Evolutionary conservation across 2,888 invertebrate species (phyloP), one percentile per base, ranked within the genome.

Genomic region (Andrena hattorfiana): DNA sequence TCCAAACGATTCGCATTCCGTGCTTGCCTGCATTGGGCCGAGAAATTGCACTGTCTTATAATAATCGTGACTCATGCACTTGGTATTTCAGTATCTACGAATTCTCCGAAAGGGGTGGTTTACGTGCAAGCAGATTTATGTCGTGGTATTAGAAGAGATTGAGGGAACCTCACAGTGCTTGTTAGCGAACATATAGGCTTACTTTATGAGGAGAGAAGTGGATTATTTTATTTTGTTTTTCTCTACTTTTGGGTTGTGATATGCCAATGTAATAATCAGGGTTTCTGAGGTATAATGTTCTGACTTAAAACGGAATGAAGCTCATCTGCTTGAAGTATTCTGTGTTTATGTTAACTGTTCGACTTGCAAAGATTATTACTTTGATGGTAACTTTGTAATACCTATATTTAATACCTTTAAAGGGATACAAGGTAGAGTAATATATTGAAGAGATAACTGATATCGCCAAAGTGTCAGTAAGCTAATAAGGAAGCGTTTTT

Each of bases 41-140:
- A 66, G 83, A 62, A 54, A 83, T 73, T 83, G 67, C 23, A 70
- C 70, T 23, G 26, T 67, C 71, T 80, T 68, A 32, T 59, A 74
- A 74, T 74, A 81, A 81, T 81, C 59, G 59, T 42, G 64, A 68
- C 35, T 56, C 30, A 30, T 16, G 32, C 16, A 30, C n/a, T 16
- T 16, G 48, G 10, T 49, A 26, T 54, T 81, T 73, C 67, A 13
- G 48, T 54, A 32, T 54, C 35, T 51, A 13, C 35, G 16, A 56
- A 48, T 74, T 68, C 81, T 49, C 20, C 8, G 63, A 74, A 64
- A 26, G 20, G n/a, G n/a, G 20, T 35, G 35, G 26, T 59, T 49
- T 78, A 13, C 20, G 54, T 32, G 13, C 16, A 13, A 48, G 49
- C 35, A 26, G 16, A 42, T 42, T 42, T 16, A 42, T 16, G 13